phyloP scores from a whole-genome alignment of 2,888 invertebrate species.

The Heliconius ethilla region DNA sequence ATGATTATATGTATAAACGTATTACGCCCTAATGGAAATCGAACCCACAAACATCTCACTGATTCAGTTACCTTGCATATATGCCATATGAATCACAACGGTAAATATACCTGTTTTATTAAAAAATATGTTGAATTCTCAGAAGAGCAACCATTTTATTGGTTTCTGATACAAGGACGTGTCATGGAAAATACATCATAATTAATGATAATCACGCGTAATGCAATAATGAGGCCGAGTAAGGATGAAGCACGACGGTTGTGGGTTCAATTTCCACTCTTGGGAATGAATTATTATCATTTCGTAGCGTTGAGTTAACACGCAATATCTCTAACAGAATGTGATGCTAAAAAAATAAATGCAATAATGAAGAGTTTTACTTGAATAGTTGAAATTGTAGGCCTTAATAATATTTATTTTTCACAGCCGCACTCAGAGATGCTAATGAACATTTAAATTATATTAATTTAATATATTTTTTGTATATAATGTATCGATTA shows the following conservation, averaged over 20 bases:
- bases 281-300: background rate
- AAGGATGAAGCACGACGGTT: background rate
- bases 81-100: background rate
- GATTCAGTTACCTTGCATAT: background rate
- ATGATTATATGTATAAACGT: too few species aligned
- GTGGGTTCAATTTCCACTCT: background rate
- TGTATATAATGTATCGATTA: too few species aligned
- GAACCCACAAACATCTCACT: background rate
- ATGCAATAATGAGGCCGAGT: background rate
- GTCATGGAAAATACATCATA: background rate
- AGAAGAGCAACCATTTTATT: background rate
- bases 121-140: background rate
- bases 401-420: background rate
- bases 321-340: too few species aligned
- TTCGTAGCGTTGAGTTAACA: background rate
- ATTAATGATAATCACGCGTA: background rate
- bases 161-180: slow-evolving; percentile 1
- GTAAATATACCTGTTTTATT: slow-evolving; percentile 4
- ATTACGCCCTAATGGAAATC: background rate
- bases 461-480: background rate
- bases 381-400: background rate
- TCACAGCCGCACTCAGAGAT: background rate
- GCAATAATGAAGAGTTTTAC: background rate
- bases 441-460: background rate
- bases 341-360: background rate